These are phyloP conservation scores for Drosophila leonis DNA, from an alignment of 2,888 invertebrate species.

Conservation along the genomic window DNA sequence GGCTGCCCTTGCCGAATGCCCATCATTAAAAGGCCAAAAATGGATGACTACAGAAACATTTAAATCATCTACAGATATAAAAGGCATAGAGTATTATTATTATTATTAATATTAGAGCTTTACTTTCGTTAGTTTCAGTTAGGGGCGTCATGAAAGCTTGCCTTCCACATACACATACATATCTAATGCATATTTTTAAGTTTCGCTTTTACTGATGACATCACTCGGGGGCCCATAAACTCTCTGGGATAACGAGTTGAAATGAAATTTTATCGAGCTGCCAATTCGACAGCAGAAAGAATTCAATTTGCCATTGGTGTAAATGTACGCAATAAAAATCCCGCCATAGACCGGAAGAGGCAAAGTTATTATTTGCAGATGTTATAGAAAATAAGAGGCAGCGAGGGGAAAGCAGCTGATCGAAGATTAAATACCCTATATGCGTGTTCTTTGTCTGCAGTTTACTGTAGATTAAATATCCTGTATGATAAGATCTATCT, in stretches of 20 bases:
- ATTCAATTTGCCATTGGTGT: constrained; percentile 47
- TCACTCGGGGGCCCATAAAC: constrained; percentile 31
- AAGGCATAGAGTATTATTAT: constrained; percentile 4
- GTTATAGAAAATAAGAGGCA: constrained; percentile 6
- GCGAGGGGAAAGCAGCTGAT: background rate
- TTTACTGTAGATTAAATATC: background rate
- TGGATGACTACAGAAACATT: constrained; percentile 15
- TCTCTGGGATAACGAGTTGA: constrained; percentile 23
- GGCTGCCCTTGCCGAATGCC: constrained; percentile 42
- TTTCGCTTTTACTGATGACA: constrained; percentile 35
- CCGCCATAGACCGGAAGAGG: constrained; percentile 43
- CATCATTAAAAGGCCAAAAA: constrained; percentile 45
- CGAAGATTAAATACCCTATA: background rate
- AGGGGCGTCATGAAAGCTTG: background rate
- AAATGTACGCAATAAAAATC: constrained; percentile 53
- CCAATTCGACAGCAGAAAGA: constrained; percentile 25
- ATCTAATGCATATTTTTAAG: constrained; percentile 1
- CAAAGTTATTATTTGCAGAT: constrained; percentile 54
- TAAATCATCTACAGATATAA: constrained; percentile 9
- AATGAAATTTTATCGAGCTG: constrained; percentile 50
- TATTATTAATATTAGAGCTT: background rate
- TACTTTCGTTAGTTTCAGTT: background rate
- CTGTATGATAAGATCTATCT: background rate
- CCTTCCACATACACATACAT: background rate
- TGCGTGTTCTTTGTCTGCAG: too few species aligned